Evolutionary conservation across 2,888 invertebrate genomes (phyloP).

Genomic region (Cheilosia pagana): DNA sequence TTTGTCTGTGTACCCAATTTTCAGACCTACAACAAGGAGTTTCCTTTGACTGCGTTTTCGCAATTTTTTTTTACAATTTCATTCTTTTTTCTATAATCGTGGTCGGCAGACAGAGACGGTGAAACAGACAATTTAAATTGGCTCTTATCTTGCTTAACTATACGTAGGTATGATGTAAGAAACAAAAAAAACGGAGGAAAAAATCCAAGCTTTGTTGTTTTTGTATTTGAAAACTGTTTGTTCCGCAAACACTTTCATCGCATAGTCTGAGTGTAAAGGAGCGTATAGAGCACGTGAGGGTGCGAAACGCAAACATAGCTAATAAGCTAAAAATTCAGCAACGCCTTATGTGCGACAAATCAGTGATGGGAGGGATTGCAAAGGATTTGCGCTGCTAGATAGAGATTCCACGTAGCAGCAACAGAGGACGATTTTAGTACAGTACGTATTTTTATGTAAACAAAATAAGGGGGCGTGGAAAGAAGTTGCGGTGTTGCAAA

Average conservation of each 20-base stretch:
- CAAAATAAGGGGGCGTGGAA: no score
- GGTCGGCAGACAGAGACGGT: constrained; percentile 8
- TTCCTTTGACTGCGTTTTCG: constrained; percentile 4
- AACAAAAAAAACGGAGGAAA: not conserved
- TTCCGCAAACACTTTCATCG: constrained; percentile 40
- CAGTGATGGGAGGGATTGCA: not conserved
- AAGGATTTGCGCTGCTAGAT: not conserved
- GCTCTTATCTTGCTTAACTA: constrained; percentile 47
- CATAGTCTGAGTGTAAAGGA: constrained; percentile 28
- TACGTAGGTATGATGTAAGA: not conserved
- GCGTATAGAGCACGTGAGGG: constrained; percentile 24
- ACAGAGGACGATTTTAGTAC: not conserved
- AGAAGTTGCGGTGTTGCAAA: no score
- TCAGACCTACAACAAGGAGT: constrained; percentile 4
- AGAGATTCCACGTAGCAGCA: not conserved
- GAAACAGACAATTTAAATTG: constrained; percentile 53
- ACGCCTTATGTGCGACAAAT: not conserved
- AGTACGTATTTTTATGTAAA: no score
- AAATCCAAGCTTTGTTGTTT: constrained; percentile 26
- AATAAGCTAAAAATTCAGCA: constrained; percentile 19
- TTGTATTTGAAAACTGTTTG: constrained; percentile 53
- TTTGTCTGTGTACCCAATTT: constrained; percentile 46
- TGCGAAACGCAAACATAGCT: constrained; percentile 54
- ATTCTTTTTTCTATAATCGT: constrained; percentile 18
- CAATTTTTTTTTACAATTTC: not conserved